Percentiles rank a stretch among this genome's conserved stretches.
Evolutionary conservation across 2,797 vertebrate genomes (phyloP).

Genomic region (Oreochromis mossambicus): DNA sequence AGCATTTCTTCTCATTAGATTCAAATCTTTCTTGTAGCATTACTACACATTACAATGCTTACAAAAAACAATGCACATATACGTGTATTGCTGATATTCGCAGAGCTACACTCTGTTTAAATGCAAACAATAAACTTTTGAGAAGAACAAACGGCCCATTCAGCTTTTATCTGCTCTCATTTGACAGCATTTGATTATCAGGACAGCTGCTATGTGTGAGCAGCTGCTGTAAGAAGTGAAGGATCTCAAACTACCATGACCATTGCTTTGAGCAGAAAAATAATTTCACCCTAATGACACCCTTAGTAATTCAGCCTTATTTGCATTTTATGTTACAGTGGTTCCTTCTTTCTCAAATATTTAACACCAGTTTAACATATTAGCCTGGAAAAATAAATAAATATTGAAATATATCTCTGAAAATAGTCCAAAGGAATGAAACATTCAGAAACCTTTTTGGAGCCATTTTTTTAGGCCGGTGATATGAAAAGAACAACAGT

Average conservation of each 20-base stretch:
- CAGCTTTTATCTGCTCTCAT: neutral
- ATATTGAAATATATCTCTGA: neutral
- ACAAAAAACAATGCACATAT: neutral
- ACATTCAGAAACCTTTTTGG: neutral
- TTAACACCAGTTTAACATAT: neutral
- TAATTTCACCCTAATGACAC: neutral
- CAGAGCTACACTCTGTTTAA: neutral
- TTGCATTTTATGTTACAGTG: neutral
- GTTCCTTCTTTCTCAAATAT: neutral
- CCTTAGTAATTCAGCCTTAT: neutral
- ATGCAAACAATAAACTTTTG: neutral
- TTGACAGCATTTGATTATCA: conserved; percentile 37
- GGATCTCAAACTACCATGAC: neutral
- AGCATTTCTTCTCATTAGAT: neutral
- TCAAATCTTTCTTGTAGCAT: neutral
- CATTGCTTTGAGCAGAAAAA: neutral
- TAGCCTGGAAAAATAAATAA: neutral
- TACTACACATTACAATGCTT: neutral
- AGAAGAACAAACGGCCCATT: neutral
- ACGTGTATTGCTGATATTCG: neutral
- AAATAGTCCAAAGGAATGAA: neutral
- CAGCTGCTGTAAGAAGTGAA: neutral
- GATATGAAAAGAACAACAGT: neutral
- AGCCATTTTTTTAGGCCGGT: neutral
- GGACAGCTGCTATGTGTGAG: neutral